phyloP scores from a whole-genome alignment of 2,888 invertebrate species.

The Bursaphelenchus okinawaensis region DNA sequence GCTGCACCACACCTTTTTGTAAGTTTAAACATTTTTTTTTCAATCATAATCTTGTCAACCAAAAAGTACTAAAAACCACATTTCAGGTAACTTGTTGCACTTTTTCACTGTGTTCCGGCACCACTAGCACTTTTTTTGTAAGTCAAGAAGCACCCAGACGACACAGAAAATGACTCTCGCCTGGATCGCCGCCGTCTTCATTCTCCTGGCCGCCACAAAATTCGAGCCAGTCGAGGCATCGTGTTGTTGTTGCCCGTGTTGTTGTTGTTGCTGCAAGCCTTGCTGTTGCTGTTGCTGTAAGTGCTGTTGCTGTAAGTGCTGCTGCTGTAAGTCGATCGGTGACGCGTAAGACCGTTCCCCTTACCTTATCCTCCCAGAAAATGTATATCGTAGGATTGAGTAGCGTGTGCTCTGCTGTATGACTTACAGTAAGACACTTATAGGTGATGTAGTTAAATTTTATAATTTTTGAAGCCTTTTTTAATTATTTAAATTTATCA shows the following conservation, averaged over 20 bases:
- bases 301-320: constrained; percentile 8
- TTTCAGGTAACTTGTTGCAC: neutral
- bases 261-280: constrained; percentile 2
- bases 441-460: too few relatives aligned
- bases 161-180: constrained; percentile 1
- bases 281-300: constrained; percentile 7
- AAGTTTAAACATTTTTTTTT: neutral
- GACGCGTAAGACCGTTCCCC: neutral
- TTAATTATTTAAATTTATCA: too few relatives aligned
- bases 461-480: too few relatives aligned
- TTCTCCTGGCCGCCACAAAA: neutral
- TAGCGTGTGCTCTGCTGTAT: too few relatives aligned
- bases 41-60: neutral
- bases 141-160: too few relatives aligned
- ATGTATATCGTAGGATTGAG: too few relatives aligned
- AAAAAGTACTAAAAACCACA: neutral
- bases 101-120: neutral
- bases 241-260: constrained; percentile 2
- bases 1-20: neutral
- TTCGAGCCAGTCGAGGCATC: constrained; percentile 7
- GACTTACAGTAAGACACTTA: too few relatives aligned
- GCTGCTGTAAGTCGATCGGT: neutral
- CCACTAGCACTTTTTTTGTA: neutral
- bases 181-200: constrained; percentile 8
- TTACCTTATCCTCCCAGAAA: neutral